phyloP scores from a whole-genome alignment of 2,888 invertebrate species.

The Anthrax anthrax region DNA sequence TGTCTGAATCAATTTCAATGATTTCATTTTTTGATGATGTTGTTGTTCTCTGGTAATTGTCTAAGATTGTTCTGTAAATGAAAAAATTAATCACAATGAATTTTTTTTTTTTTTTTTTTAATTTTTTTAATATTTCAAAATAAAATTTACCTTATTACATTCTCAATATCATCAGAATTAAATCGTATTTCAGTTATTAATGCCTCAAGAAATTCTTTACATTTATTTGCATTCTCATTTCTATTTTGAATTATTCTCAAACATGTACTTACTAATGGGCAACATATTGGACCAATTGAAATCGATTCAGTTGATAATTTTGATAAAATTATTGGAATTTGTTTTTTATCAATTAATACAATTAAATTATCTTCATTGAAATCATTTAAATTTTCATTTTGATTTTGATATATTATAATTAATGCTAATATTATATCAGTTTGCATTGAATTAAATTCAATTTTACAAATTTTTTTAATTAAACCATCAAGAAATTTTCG shows the following conservation, averaged over 20 bases:
- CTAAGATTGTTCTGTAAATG: conserved; percentile 37
- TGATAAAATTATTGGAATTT: conserved; percentile 38
- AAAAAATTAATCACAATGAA: no score
- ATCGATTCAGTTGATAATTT: conserved; percentile 41
- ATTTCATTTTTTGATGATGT: conserved; percentile 22
- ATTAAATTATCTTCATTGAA: conserved; percentile 41
- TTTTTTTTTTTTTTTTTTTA: no score
- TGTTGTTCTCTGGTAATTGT: conserved; percentile 15
- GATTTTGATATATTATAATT: conserved; percentile 54
- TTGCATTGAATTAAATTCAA: conserved; percentile 38
- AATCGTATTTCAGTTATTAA: conserved; percentile 47
- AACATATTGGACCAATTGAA: conserved; percentile 42
- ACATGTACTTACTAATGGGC: conserved; percentile 40
- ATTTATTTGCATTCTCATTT: conserved; percentile 35
- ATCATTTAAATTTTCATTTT: conserved; percentile 35
- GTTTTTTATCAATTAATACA: conserved; percentile 36
- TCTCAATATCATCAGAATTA: conserved; percentile 39
- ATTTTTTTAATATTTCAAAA: no score
- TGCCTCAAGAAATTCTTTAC: conserved; percentile 40
- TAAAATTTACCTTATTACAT: conserved; percentile 42
- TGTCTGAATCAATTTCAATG: conserved; percentile 24
- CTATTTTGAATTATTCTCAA: conserved; percentile 39
- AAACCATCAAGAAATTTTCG: conserved; percentile 43
- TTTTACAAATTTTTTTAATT: conserved; percentile 42
- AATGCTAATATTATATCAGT: conserved; percentile 50